These are phyloP conservation scores for Mohoua ochrocephala DNA, from an alignment of 2,113 vertebrate genomes.

Conservation along the genomic window DNA sequence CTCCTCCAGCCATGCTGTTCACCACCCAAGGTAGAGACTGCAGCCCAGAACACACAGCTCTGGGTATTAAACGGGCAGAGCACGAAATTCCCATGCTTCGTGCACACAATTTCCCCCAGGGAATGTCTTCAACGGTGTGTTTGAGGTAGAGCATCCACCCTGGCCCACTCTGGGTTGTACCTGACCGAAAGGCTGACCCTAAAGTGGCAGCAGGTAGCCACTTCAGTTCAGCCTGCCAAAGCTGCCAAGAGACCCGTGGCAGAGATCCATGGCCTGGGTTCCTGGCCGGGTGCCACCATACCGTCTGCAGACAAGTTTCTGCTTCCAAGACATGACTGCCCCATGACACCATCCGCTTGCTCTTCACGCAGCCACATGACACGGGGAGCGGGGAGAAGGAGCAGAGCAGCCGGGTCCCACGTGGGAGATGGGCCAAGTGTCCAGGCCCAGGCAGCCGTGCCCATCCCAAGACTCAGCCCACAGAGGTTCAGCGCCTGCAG, in stretches of 20 bases:
- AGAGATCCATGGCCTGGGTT: neutral
- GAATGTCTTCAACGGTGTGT: neutral
- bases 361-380: neutral
- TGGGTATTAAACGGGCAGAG: neutral
- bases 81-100: neutral
- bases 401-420: neutral
- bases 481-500: fast-evolving
- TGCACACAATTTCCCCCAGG: fast-evolving
- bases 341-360: fast-evolving
- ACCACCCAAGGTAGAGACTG: neutral
- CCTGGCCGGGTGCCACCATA: neutral
- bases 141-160: neutral
- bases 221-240: neutral
- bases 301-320: neutral
- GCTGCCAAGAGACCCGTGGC: neutral
- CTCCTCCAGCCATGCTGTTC: neutral
- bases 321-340: neutral
- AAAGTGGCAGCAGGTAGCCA: neutral
- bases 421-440: neutral
- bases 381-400: neutral
- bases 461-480: neutral
- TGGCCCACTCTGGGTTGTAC: neutral
- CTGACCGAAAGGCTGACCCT: neutral
- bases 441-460: neutral
- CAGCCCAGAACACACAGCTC: neutral